Evolutionary conservation across 2,888 invertebrate species (phyloP).

Genomic region (Epinotia bilunana): DNA sequence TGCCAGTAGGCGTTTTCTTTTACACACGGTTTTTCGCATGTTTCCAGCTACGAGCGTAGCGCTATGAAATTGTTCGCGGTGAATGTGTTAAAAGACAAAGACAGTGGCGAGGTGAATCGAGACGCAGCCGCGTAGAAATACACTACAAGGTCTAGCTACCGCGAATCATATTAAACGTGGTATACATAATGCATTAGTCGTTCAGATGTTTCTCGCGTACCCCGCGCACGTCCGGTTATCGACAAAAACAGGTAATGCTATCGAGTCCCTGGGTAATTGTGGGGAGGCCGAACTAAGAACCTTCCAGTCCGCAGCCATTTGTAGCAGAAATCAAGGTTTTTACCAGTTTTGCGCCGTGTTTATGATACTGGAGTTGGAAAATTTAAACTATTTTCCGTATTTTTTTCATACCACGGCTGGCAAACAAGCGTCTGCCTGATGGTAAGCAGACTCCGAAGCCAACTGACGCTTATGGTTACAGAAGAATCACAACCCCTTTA

Average conservation of each 20-base stretch:
- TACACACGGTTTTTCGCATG: no score
- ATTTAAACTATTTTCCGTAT: no score
- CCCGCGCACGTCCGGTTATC: slow-evolving; percentile 31
- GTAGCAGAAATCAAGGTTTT: background rate
- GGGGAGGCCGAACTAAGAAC: slow-evolving; percentile 5
- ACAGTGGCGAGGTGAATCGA: background rate
- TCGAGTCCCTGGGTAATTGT: slow-evolving; percentile 35
- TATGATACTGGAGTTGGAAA: no score
- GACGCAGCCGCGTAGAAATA: background rate
- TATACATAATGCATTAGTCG: slow-evolving; percentile 42
- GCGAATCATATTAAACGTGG: slow-evolving; percentile 40
- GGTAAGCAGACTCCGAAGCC: no score
- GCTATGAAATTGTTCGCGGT: no score
- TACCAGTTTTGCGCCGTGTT: background rate
- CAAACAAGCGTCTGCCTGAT: no score
- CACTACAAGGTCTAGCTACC: slow-evolving; percentile 2
- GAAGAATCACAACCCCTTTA: no score
- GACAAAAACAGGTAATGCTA: slow-evolving; percentile 38
- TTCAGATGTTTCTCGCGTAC: slow-evolving; percentile 33
- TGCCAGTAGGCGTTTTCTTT: no score
- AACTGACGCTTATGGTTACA: no score
- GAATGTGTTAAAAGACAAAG: no score
- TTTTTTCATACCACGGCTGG: no score
- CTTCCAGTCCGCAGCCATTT: background rate
- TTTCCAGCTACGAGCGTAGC: no score